Base-by-base conservation (phyloP, 1,140 invertebrate species). In the Cherax destructor region DNA sequence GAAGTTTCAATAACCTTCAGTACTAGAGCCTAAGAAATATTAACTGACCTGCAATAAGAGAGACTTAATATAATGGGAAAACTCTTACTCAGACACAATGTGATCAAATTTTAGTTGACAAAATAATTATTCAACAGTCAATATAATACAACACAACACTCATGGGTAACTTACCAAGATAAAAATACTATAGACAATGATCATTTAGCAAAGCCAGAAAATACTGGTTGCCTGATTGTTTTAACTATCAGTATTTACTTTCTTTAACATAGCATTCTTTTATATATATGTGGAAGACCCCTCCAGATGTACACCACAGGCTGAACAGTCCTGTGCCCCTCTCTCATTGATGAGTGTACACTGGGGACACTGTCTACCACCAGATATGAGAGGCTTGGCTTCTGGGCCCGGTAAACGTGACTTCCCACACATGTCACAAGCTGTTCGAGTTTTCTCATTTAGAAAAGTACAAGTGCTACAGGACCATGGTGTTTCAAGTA, bases 321-420 rank as follows among this genome's bases (percentile, higher is more conserved):
- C 97, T 86, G 96, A 96, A 94, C 97, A 97, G 9, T 93, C 94
- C 50, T 94, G 95, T 7, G 96, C 96, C 84, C 96, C 96, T 94
- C 96, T 96, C 41, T 96, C 95, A 94, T 98, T 97, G n/a, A 97
- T 96, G 18, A 97, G 94, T n/a, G 97, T 98, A 94, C 97, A 98
- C 56, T 96, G 95, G 2, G 96, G 96, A 94, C 97, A 98, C 93
- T 97, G 96, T 59, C 96, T 95, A 0, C 97, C 97, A 0, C 97
- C 97, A 56, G 97, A 96, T 5, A 96, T 96, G 49, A 97, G 95
- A 3, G 96, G 96, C 90, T 95, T 95, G 21, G 95, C 95, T 93
- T 96, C 96, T 7, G 96, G 95, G 0, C 96, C 96, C 41, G 94
- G 94, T 52, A 79, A 61, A 84, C 95, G 95, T 93, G 96, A 96